Percentiles rank a stretch among this genome's conserved stretches.
Conservation (phyloP, 2,113 vertebrate species). For the Polypterus bichir region DNA sequence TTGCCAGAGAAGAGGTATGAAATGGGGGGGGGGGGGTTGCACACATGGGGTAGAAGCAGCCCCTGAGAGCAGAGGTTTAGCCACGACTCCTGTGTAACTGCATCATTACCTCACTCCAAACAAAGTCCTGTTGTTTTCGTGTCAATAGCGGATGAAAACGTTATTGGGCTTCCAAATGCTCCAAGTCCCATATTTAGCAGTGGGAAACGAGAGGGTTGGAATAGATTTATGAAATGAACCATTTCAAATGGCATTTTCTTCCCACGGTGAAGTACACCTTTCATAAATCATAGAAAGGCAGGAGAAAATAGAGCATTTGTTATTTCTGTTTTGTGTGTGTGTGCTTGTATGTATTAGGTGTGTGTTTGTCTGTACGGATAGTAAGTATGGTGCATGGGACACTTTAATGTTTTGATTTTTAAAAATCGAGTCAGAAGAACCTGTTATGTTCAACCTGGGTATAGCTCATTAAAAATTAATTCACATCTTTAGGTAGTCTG, state of each 20-base stretch:
- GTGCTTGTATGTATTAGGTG: slow-evolving; percentile 14
- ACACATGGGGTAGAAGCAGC: slow-evolving; percentile 18
- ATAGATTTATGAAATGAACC: slow-evolving; percentile 84
- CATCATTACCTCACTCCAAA: slow-evolving; percentile 62
- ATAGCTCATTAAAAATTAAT: too few relatives aligned
- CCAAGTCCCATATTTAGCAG: slow-evolving; percentile 40
- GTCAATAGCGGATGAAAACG: slow-evolving; percentile 68
- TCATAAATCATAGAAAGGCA: slow-evolving; percentile 65
- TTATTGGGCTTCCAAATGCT: slow-evolving; percentile 63
- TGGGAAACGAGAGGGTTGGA: slow-evolving; percentile 39
- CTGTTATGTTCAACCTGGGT: too few relatives aligned
- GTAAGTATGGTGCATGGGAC: too few relatives aligned
- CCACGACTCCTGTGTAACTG: slow-evolving; percentile 40
- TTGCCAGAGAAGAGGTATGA: slow-evolving; percentile 33
- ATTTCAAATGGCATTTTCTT: slow-evolving; percentile 80
- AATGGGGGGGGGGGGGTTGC: neutral
- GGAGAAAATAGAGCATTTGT: slow-evolving; percentile 54
- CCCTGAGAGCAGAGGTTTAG: slow-evolving; percentile 47
- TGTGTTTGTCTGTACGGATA: slow-evolving; percentile 7
- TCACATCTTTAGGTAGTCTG: too few relatives aligned
- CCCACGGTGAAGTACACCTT: slow-evolving; percentile 67
- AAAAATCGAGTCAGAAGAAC: too few relatives aligned
- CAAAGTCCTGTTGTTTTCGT: slow-evolving; percentile 46
- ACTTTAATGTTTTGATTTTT: too few relatives aligned
- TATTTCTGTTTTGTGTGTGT: slow-evolving; percentile 35